These are phyloP conservation scores for Sphaerophoria rueppellii DNA, from an alignment of 2,888 invertebrate species.

Conservation along the genomic window DNA sequence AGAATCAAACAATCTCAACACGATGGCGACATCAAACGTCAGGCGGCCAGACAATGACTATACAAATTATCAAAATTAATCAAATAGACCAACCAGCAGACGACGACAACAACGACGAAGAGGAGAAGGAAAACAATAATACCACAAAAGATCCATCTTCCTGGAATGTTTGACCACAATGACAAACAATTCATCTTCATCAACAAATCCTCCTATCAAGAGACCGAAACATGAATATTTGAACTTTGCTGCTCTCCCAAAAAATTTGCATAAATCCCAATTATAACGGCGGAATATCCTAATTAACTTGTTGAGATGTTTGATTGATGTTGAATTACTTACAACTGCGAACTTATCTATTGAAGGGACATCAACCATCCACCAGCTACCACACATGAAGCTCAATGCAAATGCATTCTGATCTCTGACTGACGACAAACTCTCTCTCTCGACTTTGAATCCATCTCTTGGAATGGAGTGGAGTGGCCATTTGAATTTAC, in stretches of 20 bases:
- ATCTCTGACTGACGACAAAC: constrained; percentile 1
- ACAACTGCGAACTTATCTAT: constrained; percentile 8
- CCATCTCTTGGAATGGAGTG: too few relatives aligned
- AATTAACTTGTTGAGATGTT: constrained; percentile 63
- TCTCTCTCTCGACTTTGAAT: constrained; percentile 28
- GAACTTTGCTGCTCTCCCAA: background rate
- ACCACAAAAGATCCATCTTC: constrained; percentile 30
- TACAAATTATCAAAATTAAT: constrained; percentile 49
- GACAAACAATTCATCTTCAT: background rate
- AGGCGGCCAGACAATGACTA: background rate
- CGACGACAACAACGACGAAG: constrained; percentile 24
- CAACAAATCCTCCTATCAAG: background rate
- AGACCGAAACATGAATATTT: constrained; percentile 28
- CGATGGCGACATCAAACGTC: background rate
- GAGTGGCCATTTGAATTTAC: constrained; percentile 29
- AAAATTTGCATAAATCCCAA: constrained; percentile 64
- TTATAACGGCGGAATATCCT: constrained; percentile 63
- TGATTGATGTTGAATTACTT: constrained; percentile 41
- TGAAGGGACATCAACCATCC: constrained; percentile 11
- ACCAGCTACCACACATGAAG: background rate
- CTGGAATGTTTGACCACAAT: constrained; percentile 18
- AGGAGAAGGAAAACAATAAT: constrained; percentile 22
- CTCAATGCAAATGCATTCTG: constrained; percentile 9
- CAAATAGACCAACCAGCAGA: background rate
- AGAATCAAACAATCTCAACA: constrained; percentile 4